A percentile compares a stretch with the other conserved stretches of the same genome.
Conservation (phyloP, 2,888 invertebrate species). For the Taphrorychus bicolor region DNA sequence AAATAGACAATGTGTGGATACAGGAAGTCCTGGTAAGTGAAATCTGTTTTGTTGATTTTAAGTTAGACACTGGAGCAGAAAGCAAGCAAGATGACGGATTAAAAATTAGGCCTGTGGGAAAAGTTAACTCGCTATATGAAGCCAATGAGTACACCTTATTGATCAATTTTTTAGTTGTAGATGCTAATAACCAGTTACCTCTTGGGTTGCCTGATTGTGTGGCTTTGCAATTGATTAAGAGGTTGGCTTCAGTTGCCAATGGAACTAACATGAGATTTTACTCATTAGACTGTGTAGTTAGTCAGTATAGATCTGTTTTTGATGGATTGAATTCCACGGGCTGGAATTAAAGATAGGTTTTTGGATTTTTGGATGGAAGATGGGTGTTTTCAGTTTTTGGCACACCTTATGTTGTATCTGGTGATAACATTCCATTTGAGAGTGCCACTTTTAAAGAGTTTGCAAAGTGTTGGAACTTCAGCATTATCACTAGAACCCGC, state of each 20-base stretch:
- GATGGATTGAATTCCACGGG: neutral
- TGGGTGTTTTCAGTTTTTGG: too few relatives aligned
- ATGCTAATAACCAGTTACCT: neutral
- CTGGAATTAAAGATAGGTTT: too few relatives aligned
- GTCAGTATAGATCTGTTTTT: neutral
- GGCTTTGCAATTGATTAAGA: neutral
- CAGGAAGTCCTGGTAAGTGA: neutral
- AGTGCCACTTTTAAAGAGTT: too few relatives aligned
- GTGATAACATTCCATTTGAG: too few relatives aligned
- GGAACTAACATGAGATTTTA: neutral
- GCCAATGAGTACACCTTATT: neutral
- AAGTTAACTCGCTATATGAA: neutral
- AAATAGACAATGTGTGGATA: too few relatives aligned
- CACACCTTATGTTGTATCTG: too few relatives aligned
- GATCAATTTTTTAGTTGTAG: neutral
- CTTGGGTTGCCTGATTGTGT: neutral
- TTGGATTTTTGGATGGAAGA: too few relatives aligned
- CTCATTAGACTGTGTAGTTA: neutral
- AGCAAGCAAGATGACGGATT: neutral
- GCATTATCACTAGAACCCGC: too few relatives aligned
- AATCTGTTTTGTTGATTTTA: neutral
- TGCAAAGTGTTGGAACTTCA: too few relatives aligned
- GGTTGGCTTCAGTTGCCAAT: neutral
- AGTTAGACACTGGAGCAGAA: neutral
- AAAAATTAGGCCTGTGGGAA: neutral